A percentile compares a stretch with the other conserved stretches of the same genome.
Evolutionary conservation across 2,888 invertebrate species (phyloP).

Genomic region (Lasiommata megera): DNA sequence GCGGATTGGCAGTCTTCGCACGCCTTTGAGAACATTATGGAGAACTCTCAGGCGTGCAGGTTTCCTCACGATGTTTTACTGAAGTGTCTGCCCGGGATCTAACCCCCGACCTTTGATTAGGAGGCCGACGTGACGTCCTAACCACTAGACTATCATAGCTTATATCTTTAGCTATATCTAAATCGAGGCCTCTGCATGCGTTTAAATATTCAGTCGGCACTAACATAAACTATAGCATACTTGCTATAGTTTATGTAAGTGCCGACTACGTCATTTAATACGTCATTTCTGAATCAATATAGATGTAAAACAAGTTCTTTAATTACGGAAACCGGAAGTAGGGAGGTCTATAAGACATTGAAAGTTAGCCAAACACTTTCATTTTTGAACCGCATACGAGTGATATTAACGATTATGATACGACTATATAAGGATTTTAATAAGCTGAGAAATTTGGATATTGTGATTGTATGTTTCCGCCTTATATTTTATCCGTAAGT

Average conservation of each 20-base stretch:
- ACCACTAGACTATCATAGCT: background rate
- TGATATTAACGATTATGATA: background rate
- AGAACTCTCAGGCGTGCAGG: no score
- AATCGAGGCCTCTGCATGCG: no score
- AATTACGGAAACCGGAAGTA: slow-evolving; percentile 16
- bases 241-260: no score
- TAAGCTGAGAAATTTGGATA: background rate
- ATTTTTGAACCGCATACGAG: slow-evolving; percentile 5
- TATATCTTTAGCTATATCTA: no score
- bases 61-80: no score
- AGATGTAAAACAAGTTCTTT: slow-evolving; percentile 9
- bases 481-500: background rate
- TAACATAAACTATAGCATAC: no score
- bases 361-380: slow-evolving; percentile 22
- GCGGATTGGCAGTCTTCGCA: no score
- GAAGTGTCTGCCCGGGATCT: no score
- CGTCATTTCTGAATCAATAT: background rate
- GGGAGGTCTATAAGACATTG: slow-evolving; percentile 4
- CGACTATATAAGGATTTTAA: background rate
- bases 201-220: no score
- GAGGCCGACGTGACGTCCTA: no score
- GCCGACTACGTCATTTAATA: background rate
- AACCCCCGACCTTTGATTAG: no score
- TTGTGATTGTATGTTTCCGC: background rate
- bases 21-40: no score